Percentiles rank a stretch among this genome's conserved stretches.
phyloP scores from a whole-genome alignment of 2,888 invertebrate species.

The Campoletis raptor region DNA sequence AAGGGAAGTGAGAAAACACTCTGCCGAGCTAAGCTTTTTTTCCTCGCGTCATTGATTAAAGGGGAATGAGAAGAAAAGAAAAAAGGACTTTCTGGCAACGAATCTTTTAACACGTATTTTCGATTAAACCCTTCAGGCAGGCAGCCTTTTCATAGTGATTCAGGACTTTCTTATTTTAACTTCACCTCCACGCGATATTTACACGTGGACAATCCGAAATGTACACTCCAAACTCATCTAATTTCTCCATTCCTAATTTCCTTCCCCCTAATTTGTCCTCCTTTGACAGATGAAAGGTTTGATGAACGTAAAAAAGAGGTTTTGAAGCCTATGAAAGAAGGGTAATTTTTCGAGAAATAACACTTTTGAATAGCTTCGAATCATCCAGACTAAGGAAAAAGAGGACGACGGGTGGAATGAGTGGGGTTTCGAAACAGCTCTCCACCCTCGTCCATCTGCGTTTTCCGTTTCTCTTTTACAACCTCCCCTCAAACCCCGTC shows the following conservation, averaged over 20 bases:
- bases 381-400: conserved; percentile 52
- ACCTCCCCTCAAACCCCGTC: background rate
- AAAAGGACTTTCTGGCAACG: background rate
- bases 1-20: background rate
- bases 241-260: too few relatives aligned
- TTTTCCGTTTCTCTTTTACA: conserved; percentile 14
- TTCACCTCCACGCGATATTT: background rate
- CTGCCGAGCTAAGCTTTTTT: background rate
- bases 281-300: conserved; percentile 50
- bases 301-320: conserved; percentile 37
- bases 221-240: conserved; percentile 44
- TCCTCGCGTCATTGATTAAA: conserved; percentile 42
- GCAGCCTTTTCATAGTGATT: background rate
- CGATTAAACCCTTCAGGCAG: conserved; percentile 80
- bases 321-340: background rate
- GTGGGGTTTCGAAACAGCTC: conserved; percentile 52
- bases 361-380: conserved; percentile 34
- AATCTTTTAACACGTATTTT: conserved; percentile 77
- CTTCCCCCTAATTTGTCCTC: too few relatives aligned
- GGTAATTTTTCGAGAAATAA: conserved; percentile 50
- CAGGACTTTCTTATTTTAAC: conserved; percentile 17
- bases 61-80: background rate
- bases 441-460: conserved; percentile 52
- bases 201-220: background rate
- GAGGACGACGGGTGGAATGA: conserved; percentile 49